These are phyloP conservation scores for Parazoanthus swiftii DNA, from an alignment of 92 coral and sea anemone species.

Conservation along the genomic window DNA sequence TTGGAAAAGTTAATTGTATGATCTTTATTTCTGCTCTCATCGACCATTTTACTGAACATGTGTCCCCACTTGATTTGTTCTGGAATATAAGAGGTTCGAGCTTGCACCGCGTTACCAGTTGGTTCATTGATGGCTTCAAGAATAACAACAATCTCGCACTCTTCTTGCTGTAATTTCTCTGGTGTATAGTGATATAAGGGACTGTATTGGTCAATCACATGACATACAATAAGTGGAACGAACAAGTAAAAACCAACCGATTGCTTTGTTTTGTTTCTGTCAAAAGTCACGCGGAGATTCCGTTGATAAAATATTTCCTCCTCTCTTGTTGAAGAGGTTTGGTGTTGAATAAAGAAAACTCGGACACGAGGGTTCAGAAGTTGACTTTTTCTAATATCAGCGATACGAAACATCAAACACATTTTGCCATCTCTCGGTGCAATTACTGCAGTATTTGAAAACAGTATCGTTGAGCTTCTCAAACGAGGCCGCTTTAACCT, in stretches of 20 bases:
- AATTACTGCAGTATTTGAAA: conserved; percentile 63
- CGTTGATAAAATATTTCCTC: conserved; percentile 63
- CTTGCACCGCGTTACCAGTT: conserved; percentile 88
- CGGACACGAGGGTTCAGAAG: conserved; percentile 80
- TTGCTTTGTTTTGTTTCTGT: conserved; percentile 51
- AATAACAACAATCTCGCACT: conserved; percentile 76
- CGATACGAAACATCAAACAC: conserved; percentile 92
- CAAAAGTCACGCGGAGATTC: conserved; percentile 78
- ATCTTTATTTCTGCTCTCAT: conserved; percentile 50
- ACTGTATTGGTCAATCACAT: conserved; percentile 89
- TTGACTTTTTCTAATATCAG: conserved; percentile 87
- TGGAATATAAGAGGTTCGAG: conserved; percentile 77
- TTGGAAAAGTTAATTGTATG: conserved; percentile 75
- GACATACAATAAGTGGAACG: conserved; percentile 72
- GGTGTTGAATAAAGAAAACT: conserved; percentile 68
- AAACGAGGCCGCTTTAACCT: conserved; percentile 65
- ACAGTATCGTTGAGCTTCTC: conserved; percentile 59
- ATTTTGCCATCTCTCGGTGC: conserved; percentile 79
- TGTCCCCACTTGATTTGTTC: conserved; percentile 92
- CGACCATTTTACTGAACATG: conserved; percentile 69
- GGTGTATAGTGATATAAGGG: conserved; percentile 76
- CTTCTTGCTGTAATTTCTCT: conserved; percentile 52
- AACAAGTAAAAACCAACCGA: conserved; percentile 59
- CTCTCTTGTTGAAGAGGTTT: conserved; percentile 51
- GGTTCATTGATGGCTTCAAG: conserved; percentile 89